These are phyloP conservation scores for Tetraodon nigroviridis DNA, from an alignment of 2,113 vertebrate genomes.

Conservation along the genomic window DNA sequence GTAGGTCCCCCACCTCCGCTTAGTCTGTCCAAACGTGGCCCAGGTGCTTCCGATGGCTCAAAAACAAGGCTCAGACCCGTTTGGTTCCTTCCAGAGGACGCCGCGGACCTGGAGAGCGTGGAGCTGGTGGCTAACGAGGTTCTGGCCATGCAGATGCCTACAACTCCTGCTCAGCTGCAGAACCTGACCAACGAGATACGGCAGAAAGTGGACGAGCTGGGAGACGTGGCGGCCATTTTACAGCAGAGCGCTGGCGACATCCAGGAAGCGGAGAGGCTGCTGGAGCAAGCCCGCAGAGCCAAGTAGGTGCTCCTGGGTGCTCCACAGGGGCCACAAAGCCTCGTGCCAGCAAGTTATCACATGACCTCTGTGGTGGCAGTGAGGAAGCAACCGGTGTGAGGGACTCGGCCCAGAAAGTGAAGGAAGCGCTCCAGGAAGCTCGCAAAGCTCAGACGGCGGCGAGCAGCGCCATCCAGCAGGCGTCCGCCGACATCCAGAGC, in stretches of 20 bases:
- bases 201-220: conserved; percentile 86
- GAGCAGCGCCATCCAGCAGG: conserved; percentile 85
- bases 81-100: conserved; percentile 78
- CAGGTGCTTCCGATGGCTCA: background rate
- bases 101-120: conserved; percentile 91
- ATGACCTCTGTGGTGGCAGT: conserved; percentile 61
- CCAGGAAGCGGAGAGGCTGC: conserved; percentile 81
- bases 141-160: conserved; percentile 94
- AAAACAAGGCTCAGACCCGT: background rate
- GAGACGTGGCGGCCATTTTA: conserved; percentile 87
- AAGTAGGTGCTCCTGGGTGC: conserved; percentile 68
- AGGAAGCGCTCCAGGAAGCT: conserved; percentile 85
- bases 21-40: background rate
- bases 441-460: conserved; percentile 83
- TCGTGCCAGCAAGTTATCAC: background rate
- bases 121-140: conserved; percentile 92
- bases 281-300: conserved; percentile 85
- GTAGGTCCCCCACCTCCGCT: conserved; percentile 68
- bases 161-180: conserved; percentile 87
- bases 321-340: too few relatives aligned
- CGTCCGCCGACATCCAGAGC: conserved; percentile 83
- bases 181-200: conserved; percentile 88
- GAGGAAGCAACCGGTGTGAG: conserved; percentile 83
- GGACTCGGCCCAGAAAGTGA: conserved; percentile 83
- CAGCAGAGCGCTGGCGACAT: conserved; percentile 88